Conservation (phyloP, 2,888 invertebrate genomes). For the Heteromurus nitidus region DNA sequence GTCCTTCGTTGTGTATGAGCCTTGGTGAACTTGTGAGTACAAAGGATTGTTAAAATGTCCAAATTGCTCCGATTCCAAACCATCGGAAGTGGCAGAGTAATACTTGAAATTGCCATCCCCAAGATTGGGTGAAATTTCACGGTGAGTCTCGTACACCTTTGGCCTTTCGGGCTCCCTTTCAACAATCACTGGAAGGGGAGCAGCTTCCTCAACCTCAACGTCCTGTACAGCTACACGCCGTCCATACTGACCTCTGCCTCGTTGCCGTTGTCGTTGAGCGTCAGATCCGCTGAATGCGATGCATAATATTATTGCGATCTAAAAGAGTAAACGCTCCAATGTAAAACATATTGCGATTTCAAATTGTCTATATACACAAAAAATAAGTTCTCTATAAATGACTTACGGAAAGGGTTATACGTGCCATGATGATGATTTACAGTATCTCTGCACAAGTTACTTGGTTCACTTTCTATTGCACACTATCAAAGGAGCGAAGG, state of each 20-base stretch:
- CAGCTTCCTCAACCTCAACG: constrained; percentile 17
- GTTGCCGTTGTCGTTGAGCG: constrained; percentile 16
- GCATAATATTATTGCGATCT: neutral
- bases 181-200: neutral
- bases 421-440: no score
- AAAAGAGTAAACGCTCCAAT: no score
- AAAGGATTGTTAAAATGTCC: constrained; percentile 64
- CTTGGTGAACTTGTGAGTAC: constrained; percentile 65
- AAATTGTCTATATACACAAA: no score
- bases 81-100: constrained; percentile 62
- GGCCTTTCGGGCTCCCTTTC: constrained; percentile 41
- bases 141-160: constrained; percentile 64
- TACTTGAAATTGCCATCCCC: constrained; percentile 66
- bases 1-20: constrained; percentile 68
- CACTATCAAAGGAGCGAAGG: no score
- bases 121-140: constrained; percentile 64
- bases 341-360: no score
- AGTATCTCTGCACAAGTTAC: no score
- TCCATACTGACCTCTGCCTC: constrained; percentile 43
- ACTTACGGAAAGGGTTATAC: no score
- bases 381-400: no score
- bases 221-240: constrained; percentile 13
- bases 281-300: neutral
- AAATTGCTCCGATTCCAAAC: constrained; percentile 61
- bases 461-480: no score